These are phyloP conservation scores for Chromis chromis DNA, from an alignment of 2,797 vertebrate genomes.

Conservation along the genomic window DNA sequence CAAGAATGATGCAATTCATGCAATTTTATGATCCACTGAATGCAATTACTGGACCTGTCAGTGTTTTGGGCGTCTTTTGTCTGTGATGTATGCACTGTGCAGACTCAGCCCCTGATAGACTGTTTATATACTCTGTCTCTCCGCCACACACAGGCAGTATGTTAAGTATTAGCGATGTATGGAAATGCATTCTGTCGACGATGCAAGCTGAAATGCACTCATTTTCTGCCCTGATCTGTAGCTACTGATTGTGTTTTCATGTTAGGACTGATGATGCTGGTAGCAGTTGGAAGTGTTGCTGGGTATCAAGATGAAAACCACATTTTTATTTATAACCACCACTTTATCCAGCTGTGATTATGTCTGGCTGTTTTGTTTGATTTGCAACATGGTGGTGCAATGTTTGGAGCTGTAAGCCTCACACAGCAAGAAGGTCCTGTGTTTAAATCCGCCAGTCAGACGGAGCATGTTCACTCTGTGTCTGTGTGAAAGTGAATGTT, in stretches of 20 bases:
- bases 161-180: conserved; percentile 29
- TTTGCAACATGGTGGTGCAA: neutral
- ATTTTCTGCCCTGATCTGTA: neutral
- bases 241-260: neutral
- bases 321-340: neutral
- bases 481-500: neutral
- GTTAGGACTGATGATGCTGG: neutral
- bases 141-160: conserved; percentile 14
- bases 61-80: conserved; percentile 50
- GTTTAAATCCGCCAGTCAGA: neutral
- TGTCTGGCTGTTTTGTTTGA: neutral
- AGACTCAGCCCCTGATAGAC: conserved; percentile 44
- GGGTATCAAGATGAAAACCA: neutral
- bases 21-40: conserved; percentile 80
- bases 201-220: neutral
- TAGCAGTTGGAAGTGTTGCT: neutral
- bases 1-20: conserved; percentile 76
- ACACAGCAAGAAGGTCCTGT: neutral
- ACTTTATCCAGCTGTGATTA: neutral
- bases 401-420: neutral
- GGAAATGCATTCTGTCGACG: conserved; percentile 25
- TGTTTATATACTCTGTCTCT: conserved; percentile 38
- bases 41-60: conserved; percentile 79
- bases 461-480: neutral
- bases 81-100: conserved; percentile 62